Conservation (phyloP, 2,113 vertebrate species). For the Mustela nigripes region DNA sequence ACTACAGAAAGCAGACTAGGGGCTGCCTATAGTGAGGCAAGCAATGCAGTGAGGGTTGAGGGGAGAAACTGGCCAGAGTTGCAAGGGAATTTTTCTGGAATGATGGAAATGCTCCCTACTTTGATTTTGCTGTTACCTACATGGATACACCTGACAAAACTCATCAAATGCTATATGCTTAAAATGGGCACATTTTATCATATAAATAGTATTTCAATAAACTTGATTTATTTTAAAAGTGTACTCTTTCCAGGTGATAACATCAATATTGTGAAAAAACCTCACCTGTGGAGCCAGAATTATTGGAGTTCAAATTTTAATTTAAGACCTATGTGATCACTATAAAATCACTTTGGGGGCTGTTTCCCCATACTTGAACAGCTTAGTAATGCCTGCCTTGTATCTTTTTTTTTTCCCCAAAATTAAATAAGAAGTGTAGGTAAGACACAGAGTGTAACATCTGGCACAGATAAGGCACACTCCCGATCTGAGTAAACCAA, state of each 20-base stretch:
- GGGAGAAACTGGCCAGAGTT: background rate
- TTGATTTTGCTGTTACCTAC: background rate
- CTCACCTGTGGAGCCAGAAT: background rate
- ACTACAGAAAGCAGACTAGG: background rate
- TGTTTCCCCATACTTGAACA: background rate
- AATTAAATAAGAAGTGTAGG: background rate
- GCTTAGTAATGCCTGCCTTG: background rate
- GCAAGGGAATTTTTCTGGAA: background rate
- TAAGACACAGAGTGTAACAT: background rate
- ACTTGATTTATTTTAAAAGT: conserved; percentile 21
- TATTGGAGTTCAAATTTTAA: conserved; percentile 22
- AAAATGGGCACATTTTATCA: background rate
- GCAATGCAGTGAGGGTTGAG: background rate
- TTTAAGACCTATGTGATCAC: background rate
- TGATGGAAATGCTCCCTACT: background rate
- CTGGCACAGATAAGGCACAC: background rate
- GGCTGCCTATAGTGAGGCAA: background rate
- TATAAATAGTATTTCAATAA: background rate
- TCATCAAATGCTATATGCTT: background rate
- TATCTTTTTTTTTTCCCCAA: background rate
- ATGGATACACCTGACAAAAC: background rate
- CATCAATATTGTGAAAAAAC: background rate
- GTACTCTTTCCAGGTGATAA: background rate
- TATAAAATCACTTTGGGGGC: background rate
- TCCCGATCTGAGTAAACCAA: background rate